phyloP scores from a whole-genome alignment of 2,888 invertebrate species.

The Eupithecia vulgata region DNA sequence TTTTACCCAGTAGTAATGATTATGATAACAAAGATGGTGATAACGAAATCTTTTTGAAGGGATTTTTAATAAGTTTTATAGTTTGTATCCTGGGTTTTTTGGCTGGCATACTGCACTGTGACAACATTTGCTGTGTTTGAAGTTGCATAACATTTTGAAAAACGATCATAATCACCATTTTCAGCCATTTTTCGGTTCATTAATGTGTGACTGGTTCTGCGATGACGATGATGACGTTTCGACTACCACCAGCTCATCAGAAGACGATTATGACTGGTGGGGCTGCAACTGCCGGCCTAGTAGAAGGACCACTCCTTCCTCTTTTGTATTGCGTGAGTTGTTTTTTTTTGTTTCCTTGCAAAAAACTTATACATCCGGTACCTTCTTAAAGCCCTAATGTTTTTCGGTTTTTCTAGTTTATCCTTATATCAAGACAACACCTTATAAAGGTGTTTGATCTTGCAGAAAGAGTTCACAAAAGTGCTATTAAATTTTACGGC shows the following conservation, averaged over 20 bases:
- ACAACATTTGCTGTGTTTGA: not conserved
- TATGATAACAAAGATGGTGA: not conserved
- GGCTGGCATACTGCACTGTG: no score
- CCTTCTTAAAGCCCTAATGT: not conserved
- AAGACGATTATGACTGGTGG: conserved; percentile 32
- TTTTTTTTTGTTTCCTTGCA: not conserved
- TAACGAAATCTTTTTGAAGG: not conserved
- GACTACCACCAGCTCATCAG: conserved; percentile 47
- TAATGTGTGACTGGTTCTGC: conserved; percentile 63
- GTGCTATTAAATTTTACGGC: no score
- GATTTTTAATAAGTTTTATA: no score
- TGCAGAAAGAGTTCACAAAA: not conserved
- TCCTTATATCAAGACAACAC: not conserved
- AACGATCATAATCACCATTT: no score
- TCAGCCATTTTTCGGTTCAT: conserved; percentile 62
- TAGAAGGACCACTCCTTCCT: conserved; percentile 36
- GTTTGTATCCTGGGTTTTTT: no score
- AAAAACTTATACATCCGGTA: not conserved
- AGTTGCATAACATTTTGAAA: not conserved
- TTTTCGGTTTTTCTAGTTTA: not conserved
- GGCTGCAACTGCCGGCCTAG: conserved; percentile 29
- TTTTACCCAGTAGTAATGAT: not conserved
- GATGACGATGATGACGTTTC: conserved; percentile 57
- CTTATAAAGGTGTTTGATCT: not conserved
- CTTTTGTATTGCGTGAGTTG: not conserved